Base-by-base conservation (phyloP, 2,888 invertebrate genomes). In the Merodon equestris region DNA sequence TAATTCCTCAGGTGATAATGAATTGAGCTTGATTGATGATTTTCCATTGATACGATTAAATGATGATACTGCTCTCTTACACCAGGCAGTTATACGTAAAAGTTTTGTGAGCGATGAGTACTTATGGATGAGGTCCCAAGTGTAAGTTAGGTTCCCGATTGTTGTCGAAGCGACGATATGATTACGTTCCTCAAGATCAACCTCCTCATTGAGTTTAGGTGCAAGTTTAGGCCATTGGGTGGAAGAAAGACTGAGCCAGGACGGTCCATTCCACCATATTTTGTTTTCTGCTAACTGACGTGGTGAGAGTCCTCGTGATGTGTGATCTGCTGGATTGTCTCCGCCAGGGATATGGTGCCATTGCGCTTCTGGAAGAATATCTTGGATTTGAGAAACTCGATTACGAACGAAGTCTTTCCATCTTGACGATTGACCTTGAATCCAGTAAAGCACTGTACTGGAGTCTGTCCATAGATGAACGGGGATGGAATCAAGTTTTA, bases 101-200 rank as follows among this genome's bases (percentile, higher is more conserved):
- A 63, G 61, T 9, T 15, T 12, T 4, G 0, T 1, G 1, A 51
- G 10, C 10, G 50, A 51, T 34, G 61, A 44, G 12, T 63, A 51
- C 44, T 34, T 51, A n/a, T 51, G 15, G 10, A 63, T 51, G 12
- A 51, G 51, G 27, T 51, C 51, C 61, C 51, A 63, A 14, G 40
- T 40, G 40, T 40, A 40, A n/a, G 15, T 9, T 19, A 7, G 27
- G 1, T 2, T 53, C 27, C 4, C 5, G 40, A 1, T 40, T 7
- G 40, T 34, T 18, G 36, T 18, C 1, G 44, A 13, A 14, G 12
- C 14, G 19, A 27, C 38, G 7, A 27, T 19, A n/a, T 3, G 54
- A 19, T 9, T 12, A 40, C 40, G 54, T 48, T 48, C 19, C 40
- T 56, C 48, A 13, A 27, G 47, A 48, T 66, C 56, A 9, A 48